A percentile compares a stretch with the other conserved stretches of the same genome.
Conservation (phyloP, 2,797 vertebrate genomes). For the Syndactyla subalaris region DNA sequence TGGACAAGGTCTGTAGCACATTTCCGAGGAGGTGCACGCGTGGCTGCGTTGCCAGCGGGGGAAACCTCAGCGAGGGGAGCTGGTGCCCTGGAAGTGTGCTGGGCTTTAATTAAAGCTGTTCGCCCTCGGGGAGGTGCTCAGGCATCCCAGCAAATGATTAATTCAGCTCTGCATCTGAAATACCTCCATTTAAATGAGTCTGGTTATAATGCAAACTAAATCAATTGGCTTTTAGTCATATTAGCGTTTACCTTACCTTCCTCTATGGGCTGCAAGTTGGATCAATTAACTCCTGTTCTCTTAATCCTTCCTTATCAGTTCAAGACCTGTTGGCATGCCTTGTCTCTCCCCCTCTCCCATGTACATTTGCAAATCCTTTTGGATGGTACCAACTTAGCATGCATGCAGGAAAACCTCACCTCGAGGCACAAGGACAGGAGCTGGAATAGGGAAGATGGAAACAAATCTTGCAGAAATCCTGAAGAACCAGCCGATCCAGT, state of each 20-base stretch:
- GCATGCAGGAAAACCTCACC: not conserved
- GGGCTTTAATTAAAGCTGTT: slow-evolving; percentile 45
- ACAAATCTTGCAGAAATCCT: slow-evolving; percentile 24
- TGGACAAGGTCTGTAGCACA: not conserved
- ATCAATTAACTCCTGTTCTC: not conserved
- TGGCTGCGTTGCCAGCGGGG: not conserved
- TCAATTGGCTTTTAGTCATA: slow-evolving; percentile 29
- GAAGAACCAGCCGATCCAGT: not conserved
- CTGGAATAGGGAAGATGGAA: slow-evolving; percentile 24
- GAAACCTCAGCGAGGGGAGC: not conserved
- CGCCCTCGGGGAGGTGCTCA: not conserved
- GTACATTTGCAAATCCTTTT: not conserved
- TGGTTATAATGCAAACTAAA: slow-evolving; percentile 33
- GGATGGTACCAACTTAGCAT: not conserved
- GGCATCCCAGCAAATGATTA: slow-evolving; percentile 14
- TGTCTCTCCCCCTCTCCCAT: not conserved
- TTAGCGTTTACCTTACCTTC: slow-evolving; percentile 43
- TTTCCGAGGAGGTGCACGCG: not conserved
- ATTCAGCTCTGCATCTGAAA: slow-evolving; percentile 27
- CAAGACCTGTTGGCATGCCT: not conserved
- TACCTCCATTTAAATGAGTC: slow-evolving; percentile 38
- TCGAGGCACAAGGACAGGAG: not conserved
- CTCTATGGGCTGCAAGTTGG: not conserved
- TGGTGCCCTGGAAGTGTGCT: not conserved
- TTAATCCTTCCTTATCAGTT: not conserved